Evolutionary conservation across 2,797 vertebrate genomes (phyloP).

Genomic region (Champsocephalus esox): DNA sequence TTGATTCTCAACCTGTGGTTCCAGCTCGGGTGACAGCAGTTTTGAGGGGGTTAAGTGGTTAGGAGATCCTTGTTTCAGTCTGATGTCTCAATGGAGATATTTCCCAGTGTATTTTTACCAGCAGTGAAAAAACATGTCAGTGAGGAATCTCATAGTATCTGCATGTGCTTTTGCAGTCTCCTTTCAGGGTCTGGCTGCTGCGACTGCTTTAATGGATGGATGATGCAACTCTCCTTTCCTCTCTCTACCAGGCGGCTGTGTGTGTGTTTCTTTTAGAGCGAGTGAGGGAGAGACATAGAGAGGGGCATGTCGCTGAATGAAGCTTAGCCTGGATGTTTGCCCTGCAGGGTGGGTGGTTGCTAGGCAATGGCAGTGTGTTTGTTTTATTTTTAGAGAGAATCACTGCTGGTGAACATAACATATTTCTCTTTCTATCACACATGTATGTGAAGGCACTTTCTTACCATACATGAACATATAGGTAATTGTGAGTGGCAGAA

Average conservation of each 20-base stretch:
- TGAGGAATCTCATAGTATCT: slow-evolving; percentile 44
- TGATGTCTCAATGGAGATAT: slow-evolving; percentile 51
- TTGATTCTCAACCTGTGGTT: slow-evolving; percentile 77
- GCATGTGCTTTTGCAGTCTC: slow-evolving; percentile 60
- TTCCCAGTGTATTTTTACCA: neutral
- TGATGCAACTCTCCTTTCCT: slow-evolving; percentile 79
- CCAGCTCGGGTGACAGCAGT: slow-evolving; percentile 63
- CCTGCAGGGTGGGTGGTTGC: slow-evolving; percentile 81
- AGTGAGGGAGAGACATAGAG: slow-evolving; percentile 50
- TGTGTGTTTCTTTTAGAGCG: slow-evolving; percentile 37
- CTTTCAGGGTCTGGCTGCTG: slow-evolving; percentile 72
- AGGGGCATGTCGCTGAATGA: slow-evolving; percentile 80
- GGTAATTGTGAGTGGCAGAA: neutral
- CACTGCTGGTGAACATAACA: slow-evolving; percentile 74
- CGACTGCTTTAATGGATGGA: slow-evolving; percentile 75
- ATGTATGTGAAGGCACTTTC: slow-evolving; percentile 28
- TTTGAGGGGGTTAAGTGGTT: slow-evolving; percentile 71
- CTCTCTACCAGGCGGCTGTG: slow-evolving; percentile 43
- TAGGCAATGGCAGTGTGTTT: slow-evolving; percentile 81
- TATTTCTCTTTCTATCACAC: slow-evolving; percentile 60
- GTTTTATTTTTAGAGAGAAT: slow-evolving; percentile 87
- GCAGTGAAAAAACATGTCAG: slow-evolving; percentile 14
- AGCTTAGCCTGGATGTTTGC: slow-evolving; percentile 83
- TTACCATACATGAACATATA: slow-evolving; percentile 33
- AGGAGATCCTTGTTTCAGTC: slow-evolving; percentile 70